Evolutionary conservation across 2,797 vertebrate genomes (phyloP), one percentile per base, ranked within the genome.

Genomic region (Gephyroberyx darwinii): DNA sequence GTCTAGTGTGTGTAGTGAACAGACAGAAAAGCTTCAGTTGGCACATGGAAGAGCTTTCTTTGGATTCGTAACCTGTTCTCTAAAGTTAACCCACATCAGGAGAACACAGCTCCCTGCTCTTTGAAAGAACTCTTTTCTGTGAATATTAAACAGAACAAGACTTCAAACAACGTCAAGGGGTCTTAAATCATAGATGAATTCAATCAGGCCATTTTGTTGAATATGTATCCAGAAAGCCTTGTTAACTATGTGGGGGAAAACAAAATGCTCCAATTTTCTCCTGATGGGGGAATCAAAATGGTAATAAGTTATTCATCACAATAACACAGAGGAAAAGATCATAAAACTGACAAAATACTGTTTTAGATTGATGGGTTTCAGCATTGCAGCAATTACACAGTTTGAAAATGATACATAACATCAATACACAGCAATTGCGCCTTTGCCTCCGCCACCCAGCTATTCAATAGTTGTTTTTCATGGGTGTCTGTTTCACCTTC

Each of bases 151-250:
- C 69, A 75, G 71, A 89, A 88, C 77, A 71, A 83, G 80, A 81
- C 85, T 90, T 92, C 89, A 92, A 90, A 91, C 82, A 76, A 65
- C 22, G 67, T 84, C 58, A 64, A 74, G 74, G 66, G 64, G 74
- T 75, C 74, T 85, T 92, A 84, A 92, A 90, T 91, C 87, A 90
- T 85, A 90, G 82, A 92, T 90, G 77, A 90, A 89, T 88, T 91
- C 78, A 91, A 88, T 91, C 88, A 87, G 80, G 79, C 83, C 73
- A 71, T 88, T 91, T 92, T 83, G 84, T 85, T 84, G 81, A 75
- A 86, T 85, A 75, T 86, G 80, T 80, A 88, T 89, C 77, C 81
- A 83, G 82, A 86, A 84, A 88, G 71, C 52, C 80, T 82, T 71
- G 78, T 88, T 91, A 82, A 82, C 80, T 80, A 33, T 71, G 75